A percentile compares a stretch with the other conserved stretches of the same genome.
Conservation (phyloP, 2,113 vertebrate genomes). For the Anas platyrhynchos region DNA sequence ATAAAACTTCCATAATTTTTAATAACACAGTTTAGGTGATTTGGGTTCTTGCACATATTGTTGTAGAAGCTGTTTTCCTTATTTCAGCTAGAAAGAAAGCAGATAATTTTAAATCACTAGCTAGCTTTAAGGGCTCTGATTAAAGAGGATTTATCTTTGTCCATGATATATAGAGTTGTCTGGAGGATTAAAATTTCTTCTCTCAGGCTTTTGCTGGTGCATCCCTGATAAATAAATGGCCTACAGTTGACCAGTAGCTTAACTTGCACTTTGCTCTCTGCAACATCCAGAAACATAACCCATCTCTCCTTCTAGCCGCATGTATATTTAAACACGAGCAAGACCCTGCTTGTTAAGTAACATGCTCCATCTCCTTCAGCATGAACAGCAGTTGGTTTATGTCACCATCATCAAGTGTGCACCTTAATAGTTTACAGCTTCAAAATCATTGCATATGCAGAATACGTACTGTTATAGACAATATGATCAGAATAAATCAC, state of each 20-base stretch:
- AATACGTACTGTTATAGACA: background rate
- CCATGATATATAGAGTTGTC: conserved; percentile 18
- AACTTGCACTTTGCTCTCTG: background rate
- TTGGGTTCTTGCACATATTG: background rate
- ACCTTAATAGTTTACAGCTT: background rate
- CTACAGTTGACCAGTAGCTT: conserved; percentile 19
- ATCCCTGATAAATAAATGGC: conserved; percentile 30
- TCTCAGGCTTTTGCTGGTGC: conserved; percentile 13
- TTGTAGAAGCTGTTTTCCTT: background rate
- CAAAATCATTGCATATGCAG: background rate
- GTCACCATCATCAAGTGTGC: background rate
- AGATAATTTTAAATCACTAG: conserved; percentile 44
- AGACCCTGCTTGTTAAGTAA: background rate
- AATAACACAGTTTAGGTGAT: conserved; percentile 13
- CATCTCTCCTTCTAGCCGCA: background rate
- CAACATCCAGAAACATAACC: background rate
- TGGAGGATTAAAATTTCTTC: conserved; percentile 47
- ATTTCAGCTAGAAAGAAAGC: conserved; percentile 2
- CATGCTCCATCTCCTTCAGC: background rate
- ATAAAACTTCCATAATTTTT: conserved; percentile 47
- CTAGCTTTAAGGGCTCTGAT: conserved; percentile 48
- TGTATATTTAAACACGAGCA: background rate
- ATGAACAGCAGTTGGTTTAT: conserved; percentile 2
- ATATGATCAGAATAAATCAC: conserved; percentile 20
- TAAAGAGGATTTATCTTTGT: conserved; percentile 51